Base-by-base conservation (phyloP, 2,113 vertebrate species). In the Heteronetta atricapilla region DNA sequence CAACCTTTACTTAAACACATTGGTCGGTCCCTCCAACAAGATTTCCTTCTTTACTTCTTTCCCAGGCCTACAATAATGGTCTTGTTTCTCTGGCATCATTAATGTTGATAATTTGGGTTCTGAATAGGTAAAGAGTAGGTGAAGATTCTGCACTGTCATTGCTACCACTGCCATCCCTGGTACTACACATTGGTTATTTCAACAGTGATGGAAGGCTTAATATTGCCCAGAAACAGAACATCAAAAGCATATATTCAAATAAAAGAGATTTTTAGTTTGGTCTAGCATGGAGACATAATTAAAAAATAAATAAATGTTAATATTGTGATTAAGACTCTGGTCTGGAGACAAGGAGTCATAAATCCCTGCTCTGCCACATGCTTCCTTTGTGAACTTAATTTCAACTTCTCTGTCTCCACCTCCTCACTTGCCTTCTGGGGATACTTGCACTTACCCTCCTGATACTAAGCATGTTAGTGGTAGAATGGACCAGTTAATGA, bases 401-500 rank as follows among this genome's bases (percentile, higher is more conserved):
- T 89, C 56, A 6, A 2, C 19, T 28, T 82, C 72, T 86, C 87
- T 64, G 56, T 83, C 34, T 89, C 93, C 91, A 91, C 60, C 33
- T 91, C 93, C 91, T 93, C 64, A 31, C 55, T 91, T 21, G 56
- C 20, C 87, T 91, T 42, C 75, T 86, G 75, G 26, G 79, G 72
- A 76, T 96, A 91, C 94, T 93, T 86, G 89, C 72, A 67, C 75
- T 95, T 90, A 28, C 86, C 52, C 69, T 83, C 36, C 36, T 46
- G 40, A 77, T 78, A 89, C 80, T 95, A 95, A 96, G 34, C 90
- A 28, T 84, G 81, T 90, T 93, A 94, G 63, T 68, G 82, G 50
- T 16, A 66, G 22, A 84, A 78, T 13, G 7, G 72, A 67, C 74
- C 53, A 88, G 25, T 90, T 84, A 5, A 5, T 44, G 77, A 72